A percentile compares a stretch with the other conserved stretches of the same genome.
Conservation (phyloP, 2,797 vertebrate genomes). For the Danio choprae region DNA sequence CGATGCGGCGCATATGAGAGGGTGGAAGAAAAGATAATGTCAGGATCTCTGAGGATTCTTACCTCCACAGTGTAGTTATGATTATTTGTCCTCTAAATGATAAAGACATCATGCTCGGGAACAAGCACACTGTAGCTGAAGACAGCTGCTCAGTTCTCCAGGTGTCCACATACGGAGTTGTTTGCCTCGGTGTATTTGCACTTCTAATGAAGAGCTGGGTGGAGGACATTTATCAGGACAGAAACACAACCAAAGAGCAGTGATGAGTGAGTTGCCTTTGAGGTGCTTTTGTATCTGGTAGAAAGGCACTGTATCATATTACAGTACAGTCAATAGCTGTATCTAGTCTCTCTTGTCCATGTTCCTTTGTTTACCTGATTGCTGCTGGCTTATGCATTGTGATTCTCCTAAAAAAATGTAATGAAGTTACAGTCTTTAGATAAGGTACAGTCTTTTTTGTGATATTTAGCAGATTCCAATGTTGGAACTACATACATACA, state of each 20-base stretch:
- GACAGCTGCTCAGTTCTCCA: constrained; percentile 22
- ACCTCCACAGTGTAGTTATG: constrained; percentile 19
- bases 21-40: constrained; percentile 36
- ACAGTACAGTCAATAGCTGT: constrained; percentile 49
- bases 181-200: constrained; percentile 14
- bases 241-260: constrained; percentile 21
- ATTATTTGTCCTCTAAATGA: constrained; percentile 43
- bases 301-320: constrained; percentile 59
- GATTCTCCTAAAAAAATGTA: background rate
- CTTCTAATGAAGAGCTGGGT: constrained; percentile 17
- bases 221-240: constrained; percentile 26
- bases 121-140: background rate
- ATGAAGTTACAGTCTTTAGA: background rate
- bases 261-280: constrained; percentile 38
- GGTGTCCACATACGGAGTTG: background rate
- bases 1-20: constrained; percentile 42
- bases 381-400: background rate
- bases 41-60: constrained; percentile 38
- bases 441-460: background rate
- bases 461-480: background rate
- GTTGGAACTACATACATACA: too few species aligned
- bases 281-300: constrained; percentile 47
- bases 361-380: constrained; percentile 22
- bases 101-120: constrained; percentile 31
- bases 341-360: constrained; percentile 38